Conservation (phyloP, 2,113 vertebrate species). For the Callorhinus ursinus region DNA sequence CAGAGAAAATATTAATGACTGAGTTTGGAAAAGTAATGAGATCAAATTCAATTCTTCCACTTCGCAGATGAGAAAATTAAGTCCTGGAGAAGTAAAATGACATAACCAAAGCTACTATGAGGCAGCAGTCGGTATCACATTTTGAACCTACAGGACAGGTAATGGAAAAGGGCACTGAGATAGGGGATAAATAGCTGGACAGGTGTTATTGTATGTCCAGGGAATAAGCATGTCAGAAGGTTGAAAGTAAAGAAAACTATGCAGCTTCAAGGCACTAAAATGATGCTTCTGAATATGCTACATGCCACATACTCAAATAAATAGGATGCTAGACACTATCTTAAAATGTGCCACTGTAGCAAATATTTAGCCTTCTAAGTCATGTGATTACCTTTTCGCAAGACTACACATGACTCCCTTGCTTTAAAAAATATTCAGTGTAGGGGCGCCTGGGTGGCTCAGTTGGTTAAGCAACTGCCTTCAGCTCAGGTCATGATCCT, state of each 20-base stretch:
- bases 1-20: slow-evolving; percentile 28
- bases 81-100: slow-evolving; percentile 24
- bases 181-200: neutral
- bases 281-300: neutral
- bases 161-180: neutral
- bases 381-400: neutral
- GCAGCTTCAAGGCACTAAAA: neutral
- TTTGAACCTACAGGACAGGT: neutral
- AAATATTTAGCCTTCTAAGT: slow-evolving; percentile 12
- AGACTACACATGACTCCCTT: neutral
- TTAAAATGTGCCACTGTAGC: neutral
- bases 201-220: neutral
- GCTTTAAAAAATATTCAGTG: slow-evolving; percentile 16
- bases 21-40: slow-evolving; percentile 36
- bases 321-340: neutral
- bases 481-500: too few species aligned
- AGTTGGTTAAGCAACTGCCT: too few species aligned
- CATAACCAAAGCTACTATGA: neutral
- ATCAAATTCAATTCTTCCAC: slow-evolving; percentile 52
- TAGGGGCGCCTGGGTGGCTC: too few species aligned
- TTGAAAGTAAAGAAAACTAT: slow-evolving; percentile 8
- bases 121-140: neutral
- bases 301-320: slow-evolving; percentile 17
- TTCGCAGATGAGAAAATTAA: slow-evolving; percentile 45
- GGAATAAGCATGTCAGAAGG: neutral